Percentiles rank a stretch among this genome's conserved stretches.
Evolutionary conservation across 2,113 vertebrate species (phyloP).

Genomic region (Asarcornis scutulata): DNA sequence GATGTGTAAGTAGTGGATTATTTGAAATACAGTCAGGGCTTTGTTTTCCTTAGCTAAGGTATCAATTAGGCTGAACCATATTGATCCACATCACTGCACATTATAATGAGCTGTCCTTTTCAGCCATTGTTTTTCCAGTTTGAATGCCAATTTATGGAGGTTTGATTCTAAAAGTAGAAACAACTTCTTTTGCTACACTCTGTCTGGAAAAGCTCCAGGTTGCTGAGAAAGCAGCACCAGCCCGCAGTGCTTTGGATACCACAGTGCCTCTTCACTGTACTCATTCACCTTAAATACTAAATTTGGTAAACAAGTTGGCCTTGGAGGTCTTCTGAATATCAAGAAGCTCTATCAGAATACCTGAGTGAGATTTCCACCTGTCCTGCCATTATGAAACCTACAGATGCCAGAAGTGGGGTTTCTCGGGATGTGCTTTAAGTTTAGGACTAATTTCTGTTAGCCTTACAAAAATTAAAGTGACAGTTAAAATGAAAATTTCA

Average conservation of each 20-base stretch:
- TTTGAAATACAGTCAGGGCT: conserved; percentile 30
- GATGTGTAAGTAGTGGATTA: not conserved
- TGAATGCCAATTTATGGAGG: conserved; percentile 12
- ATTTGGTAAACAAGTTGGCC: not conserved
- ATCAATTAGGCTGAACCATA: conserved; percentile 12
- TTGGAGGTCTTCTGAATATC: not conserved
- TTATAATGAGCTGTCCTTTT: conserved; percentile 28
- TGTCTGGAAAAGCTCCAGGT: not conserved
- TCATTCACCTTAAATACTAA: not conserved
- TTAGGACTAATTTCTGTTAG: not conserved
- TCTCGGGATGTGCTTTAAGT: not conserved
- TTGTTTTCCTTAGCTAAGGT: conserved; percentile 21
- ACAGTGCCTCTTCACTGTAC: not conserved
- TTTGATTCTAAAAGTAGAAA: conserved; percentile 43
- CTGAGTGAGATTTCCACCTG: not conserved
- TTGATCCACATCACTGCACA: conserved; percentile 7
- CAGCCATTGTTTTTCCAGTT: conserved; percentile 6
- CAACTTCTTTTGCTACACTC: conserved; percentile 7
- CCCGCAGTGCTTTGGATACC: not conserved
- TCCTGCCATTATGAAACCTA: not conserved
- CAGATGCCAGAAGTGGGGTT: not conserved
- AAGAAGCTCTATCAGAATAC: not conserved
- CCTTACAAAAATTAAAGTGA: not conserved
- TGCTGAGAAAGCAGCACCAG: not conserved
- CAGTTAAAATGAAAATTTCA: not conserved